Evolutionary conservation across 2,888 invertebrate genomes (phyloP).

Genomic region (Buathra laborator): DNA sequence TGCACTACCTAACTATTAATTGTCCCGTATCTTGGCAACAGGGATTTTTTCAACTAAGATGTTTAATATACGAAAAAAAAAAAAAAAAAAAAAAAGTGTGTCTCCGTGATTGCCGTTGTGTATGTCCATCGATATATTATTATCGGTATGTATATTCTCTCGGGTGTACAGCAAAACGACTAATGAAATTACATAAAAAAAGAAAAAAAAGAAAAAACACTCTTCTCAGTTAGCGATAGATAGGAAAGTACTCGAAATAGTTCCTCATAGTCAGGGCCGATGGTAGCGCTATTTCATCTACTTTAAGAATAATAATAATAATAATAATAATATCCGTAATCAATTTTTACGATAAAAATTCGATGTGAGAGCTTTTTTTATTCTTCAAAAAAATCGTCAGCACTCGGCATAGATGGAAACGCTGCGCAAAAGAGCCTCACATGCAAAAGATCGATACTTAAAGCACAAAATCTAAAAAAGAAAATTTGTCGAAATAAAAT

Average conservation of each 20-base stretch:
- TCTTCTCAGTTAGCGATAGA: conserved; percentile 46
- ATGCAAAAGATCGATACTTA: conserved; percentile 42
- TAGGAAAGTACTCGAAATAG: conserved; percentile 54
- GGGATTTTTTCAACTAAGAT: conserved; percentile 41
- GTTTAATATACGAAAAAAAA: conserved; percentile 44
- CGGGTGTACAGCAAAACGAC: conserved; percentile 36
- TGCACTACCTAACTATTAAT: conserved; percentile 21
- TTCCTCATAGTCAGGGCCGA: conserved; percentile 61
- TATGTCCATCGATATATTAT: conserved; percentile 44
- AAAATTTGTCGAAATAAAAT: conserved; percentile 48
- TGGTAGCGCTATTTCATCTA: conserved; percentile 16
- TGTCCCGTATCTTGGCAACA: conserved; percentile 14
- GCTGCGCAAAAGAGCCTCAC: conserved; percentile 37
- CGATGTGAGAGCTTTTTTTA: conserved; percentile 47
- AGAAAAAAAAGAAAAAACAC: neutral
- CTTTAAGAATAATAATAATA: conserved; percentile 14
- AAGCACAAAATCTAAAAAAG: conserved; percentile 71
- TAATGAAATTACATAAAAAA: conserved; percentile 7
- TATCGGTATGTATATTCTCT: conserved; percentile 21
- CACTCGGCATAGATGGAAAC: neutral
- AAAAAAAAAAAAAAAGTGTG: conserved; percentile 28
- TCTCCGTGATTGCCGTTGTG: conserved; percentile 44
- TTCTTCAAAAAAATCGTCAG: neutral
- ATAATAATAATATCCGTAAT: conserved; percentile 32
- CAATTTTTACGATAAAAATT: conserved; percentile 54